These are phyloP conservation scores for Drosophila paracracens DNA, from an alignment of 2,888 invertebrate species.

Conservation along the genomic window DNA sequence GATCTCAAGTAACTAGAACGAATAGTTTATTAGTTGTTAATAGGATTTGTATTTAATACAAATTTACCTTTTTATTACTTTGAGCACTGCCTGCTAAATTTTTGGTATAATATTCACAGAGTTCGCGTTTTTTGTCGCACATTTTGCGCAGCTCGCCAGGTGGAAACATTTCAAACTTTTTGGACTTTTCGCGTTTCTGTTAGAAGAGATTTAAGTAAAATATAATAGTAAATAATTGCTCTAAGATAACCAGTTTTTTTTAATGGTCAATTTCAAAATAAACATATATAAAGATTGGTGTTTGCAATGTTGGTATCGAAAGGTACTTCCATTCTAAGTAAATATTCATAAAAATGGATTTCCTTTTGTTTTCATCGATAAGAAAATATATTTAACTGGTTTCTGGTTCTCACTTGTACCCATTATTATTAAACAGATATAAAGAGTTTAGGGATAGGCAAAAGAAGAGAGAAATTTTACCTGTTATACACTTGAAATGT, in stretches of 20 bases:
- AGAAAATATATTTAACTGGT: background rate
- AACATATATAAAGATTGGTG: background rate
- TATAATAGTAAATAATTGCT: background rate
- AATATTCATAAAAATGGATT: no score
- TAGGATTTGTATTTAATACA: background rate
- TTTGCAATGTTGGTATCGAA: no score
- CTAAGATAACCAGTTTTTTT: background rate
- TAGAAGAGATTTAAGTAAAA: background rate
- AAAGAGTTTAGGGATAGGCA: background rate
- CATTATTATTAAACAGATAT: background rate
- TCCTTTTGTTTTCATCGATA: background rate
- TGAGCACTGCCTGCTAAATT: constrained; percentile 59
- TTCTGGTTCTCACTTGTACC: background rate
- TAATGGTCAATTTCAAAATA: background rate
- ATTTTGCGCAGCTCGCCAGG: constrained; percentile 54
- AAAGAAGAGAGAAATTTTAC: background rate
- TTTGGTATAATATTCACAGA: constrained; percentile 62
- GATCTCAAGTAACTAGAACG: constrained; percentile 68
- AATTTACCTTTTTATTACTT: constrained; percentile 58
- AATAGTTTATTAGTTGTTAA: background rate
- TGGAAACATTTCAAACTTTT: constrained; percentile 59
- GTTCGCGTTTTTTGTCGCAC: constrained; percentile 54
- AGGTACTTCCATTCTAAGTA: no score
- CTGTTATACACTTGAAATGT: background rate
- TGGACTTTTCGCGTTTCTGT: constrained; percentile 55